Base-by-base conservation (phyloP, 2,113 vertebrate genomes). In the Nettapus auritus region DNA sequence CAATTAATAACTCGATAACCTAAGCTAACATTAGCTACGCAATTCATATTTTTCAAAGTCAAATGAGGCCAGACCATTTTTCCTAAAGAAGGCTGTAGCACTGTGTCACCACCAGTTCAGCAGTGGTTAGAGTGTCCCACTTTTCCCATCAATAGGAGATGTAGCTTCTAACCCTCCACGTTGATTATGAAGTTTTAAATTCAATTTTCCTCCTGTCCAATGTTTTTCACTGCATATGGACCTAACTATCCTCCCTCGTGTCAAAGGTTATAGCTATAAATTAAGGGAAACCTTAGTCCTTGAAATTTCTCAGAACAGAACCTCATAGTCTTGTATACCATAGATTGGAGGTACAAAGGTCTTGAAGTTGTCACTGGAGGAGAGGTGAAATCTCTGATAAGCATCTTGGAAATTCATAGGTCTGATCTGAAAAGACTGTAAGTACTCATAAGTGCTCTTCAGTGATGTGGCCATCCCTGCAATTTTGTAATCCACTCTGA, bases 11-110 rank as follows among this genome's bases (percentile, higher is more conserved):
- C 11, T 67, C 7, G 6, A 7, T 42, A 48, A 36, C 57, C 33
- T 84, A 48, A 79, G 18, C 9, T 71, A 71, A 63, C 0, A 1
- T 22, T 64, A 64, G 8, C 31, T 29, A 33, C 34, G 17, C 13
- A 26, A 34, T 14, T n/a, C 16, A 23, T 52, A 48, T 36, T 69
- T 52, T 78, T 20, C 34, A 73, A 69, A 62, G 68, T 52, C 22
- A 71, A 2, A 17, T 11, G 5, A 4, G 15, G 2, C 1, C n/a
- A 80, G 46, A 9, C 0, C 3, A 3, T 20, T 82, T 79, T 8
- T 83, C 75, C 31, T 36, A 71, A 70, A 42, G 59, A 55, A 7
- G 4, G 16, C 13, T 40, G 34, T 25, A 33, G 15, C 31, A 59
- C 14, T 23, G 12, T 11, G 11, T 42, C 2, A 3, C 15, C 20